phyloP scores from a whole-genome alignment of 2,797 vertebrate species.

The Enteromius viviparus region DNA sequence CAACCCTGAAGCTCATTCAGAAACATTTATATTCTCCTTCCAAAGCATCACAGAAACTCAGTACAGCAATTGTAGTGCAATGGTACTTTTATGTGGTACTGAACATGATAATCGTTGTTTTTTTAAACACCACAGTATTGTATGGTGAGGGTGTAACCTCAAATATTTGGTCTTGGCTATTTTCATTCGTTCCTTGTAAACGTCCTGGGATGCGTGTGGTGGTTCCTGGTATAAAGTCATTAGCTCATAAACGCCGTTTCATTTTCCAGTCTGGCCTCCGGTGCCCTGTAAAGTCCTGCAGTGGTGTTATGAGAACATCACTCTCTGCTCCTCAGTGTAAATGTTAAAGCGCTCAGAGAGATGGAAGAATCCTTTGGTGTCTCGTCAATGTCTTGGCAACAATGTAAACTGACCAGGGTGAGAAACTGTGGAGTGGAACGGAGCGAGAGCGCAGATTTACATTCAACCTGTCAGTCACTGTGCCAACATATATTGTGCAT shows the following conservation, averaged over 20 bases:
- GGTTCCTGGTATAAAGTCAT: neutral
- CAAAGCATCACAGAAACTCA: neutral
- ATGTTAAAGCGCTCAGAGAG: conserved; percentile 44
- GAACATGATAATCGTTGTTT: neutral
- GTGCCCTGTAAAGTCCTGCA: conserved; percentile 8
- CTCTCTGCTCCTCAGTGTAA: conserved; percentile 57
- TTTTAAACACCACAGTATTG: neutral
- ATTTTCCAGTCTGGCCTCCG: conserved; percentile 1
- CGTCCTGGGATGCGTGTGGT: neutral
- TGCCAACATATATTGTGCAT: neutral
- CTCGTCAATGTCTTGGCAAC: conserved; percentile 70
- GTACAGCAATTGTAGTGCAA: neutral
- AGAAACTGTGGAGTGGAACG: conserved; percentile 24
- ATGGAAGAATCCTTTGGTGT: conserved; percentile 54
- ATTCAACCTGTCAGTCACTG: neutral
- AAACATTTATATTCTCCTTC: neutral
- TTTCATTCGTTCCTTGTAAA: neutral
- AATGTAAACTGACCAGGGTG: conserved; percentile 65
- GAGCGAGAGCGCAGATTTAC: neutral
- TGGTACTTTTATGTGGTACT: neutral
- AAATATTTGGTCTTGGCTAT: neutral
- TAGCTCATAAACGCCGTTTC: neutral
- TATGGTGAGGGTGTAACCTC: neutral
- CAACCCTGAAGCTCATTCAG: neutral
- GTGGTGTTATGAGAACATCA: conserved; percentile 12